These are phyloP conservation scores for Corythornis cristatus DNA, from an alignment of 2,113 vertebrate species.

Conservation along the genomic window DNA sequence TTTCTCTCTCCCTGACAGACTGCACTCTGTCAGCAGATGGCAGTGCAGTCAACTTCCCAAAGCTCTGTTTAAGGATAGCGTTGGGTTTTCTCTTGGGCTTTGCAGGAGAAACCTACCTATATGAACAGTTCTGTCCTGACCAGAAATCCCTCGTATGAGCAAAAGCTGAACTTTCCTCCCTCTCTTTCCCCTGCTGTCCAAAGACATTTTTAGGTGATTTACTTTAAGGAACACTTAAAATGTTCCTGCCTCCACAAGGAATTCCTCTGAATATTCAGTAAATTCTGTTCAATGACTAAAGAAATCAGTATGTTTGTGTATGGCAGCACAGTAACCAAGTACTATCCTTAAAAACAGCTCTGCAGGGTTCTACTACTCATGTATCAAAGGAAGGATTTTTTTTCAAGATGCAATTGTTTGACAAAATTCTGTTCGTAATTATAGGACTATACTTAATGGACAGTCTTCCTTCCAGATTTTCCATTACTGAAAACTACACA, in stretches of 20 bases:
- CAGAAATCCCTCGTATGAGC: not conserved
- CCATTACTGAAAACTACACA: not conserved
- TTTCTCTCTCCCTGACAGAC: not conserved
- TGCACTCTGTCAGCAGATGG: constrained; percentile 42
- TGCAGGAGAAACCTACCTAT: not conserved
- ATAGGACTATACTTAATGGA: not conserved
- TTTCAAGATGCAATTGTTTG: not conserved
- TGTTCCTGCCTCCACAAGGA: not conserved
- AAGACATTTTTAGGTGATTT: not conserved
- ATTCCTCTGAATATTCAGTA: not conserved
- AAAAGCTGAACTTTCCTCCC: not conserved
- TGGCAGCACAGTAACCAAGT: not conserved
- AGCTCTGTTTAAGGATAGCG: not conserved
- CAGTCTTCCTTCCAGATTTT: not conserved
- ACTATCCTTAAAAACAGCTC: not conserved
- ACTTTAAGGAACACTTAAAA: not conserved
- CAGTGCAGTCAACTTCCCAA: constrained; percentile 11
- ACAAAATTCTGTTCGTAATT: not conserved
- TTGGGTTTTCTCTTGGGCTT: not conserved
- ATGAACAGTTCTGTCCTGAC: not conserved
- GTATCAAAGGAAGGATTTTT: not conserved
- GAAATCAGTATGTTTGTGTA: not conserved
- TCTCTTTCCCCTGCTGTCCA: not conserved
- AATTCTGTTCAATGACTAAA: not conserved
- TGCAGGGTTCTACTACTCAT: not conserved